These are phyloP conservation scores for Heteromyza rotundicornis DNA, from an alignment of 2,888 invertebrate genomes.

Conservation along the genomic window DNA sequence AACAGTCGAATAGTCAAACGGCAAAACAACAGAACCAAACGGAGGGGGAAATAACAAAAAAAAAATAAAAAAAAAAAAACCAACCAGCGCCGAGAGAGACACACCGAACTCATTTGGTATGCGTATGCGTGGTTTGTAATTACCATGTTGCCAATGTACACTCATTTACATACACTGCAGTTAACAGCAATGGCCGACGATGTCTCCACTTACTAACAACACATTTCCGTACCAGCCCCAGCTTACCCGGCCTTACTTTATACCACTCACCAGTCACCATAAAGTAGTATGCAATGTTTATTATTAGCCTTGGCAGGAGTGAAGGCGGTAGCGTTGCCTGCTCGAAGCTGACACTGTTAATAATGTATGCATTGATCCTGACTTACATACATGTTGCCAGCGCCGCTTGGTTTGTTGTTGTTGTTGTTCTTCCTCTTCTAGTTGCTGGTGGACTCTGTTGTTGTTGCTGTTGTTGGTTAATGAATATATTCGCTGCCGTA, in stretches of 20 bases:
- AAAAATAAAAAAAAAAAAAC: no score
- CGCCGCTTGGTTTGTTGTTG: not conserved
- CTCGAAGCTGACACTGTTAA: no score
- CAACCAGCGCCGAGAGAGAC: not conserved
- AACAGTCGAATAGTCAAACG: not conserved
- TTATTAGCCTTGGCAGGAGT: conserved; percentile 17
- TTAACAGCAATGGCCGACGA: conserved; percentile 5
- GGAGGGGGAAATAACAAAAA: not conserved
- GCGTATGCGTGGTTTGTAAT: conserved; percentile 37
- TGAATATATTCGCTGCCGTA: conserved; percentile 8
- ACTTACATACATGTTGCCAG: not conserved
- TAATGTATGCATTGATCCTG: conserved; percentile 9
- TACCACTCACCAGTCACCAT: not conserved
- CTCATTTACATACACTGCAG: conserved; percentile 22
- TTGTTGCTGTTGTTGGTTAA: conserved; percentile 5
- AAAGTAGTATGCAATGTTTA: not conserved
- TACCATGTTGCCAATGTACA: conserved; percentile 32
- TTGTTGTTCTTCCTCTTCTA: no score
- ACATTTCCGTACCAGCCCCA: not conserved
- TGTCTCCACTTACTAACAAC: not conserved
- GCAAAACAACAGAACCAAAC: not conserved
- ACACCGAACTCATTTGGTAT: conserved; percentile 29
- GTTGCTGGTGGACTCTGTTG: not conserved
- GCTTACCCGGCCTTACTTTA: not conserved
- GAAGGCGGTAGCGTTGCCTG: conserved; percentile 7